Conservation (phyloP, 2,888 invertebrate species). For the Prosapia bicincta region DNA sequence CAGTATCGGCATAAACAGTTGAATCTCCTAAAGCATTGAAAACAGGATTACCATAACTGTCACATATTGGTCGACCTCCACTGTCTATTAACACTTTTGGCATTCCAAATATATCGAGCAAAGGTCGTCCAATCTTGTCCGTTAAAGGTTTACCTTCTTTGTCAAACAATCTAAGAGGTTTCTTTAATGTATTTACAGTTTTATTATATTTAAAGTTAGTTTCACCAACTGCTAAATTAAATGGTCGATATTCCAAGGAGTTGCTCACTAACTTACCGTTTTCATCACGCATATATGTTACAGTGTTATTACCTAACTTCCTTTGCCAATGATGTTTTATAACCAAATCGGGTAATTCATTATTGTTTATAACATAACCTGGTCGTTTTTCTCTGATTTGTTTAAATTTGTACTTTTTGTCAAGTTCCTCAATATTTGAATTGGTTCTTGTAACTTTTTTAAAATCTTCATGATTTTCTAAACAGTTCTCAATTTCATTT, state of each 20-base stretch:
- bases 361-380: neutral
- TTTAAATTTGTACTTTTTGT: no score
- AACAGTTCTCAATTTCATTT: neutral
- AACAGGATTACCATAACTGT: slow-evolving; percentile 24
- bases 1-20: slow-evolving; percentile 4
- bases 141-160: slow-evolving; percentile 18
- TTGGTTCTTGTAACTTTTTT: neutral
- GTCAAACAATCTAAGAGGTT: slow-evolving; percentile 29
- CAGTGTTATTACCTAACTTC: neutral
- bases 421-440: neutral
- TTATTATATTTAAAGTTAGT: neutral
- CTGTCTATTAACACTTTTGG: slow-evolving; percentile 17
- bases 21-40: slow-evolving; percentile 24
- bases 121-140: slow-evolving; percentile 23
- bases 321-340: neutral
- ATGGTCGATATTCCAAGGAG: neutral
- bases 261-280: neutral
- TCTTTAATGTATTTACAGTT: neutral
- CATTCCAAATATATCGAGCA: slow-evolving; percentile 27
- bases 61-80: slow-evolving; percentile 23
- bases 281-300: neutral
- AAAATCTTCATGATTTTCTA: neutral
- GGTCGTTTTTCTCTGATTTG: neutral
- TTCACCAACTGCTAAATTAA: neutral
- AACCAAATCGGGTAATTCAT: neutral